Evolutionary conservation across 2,113 vertebrate species (phyloP).

Genomic region (Turdus rufiventris): DNA sequence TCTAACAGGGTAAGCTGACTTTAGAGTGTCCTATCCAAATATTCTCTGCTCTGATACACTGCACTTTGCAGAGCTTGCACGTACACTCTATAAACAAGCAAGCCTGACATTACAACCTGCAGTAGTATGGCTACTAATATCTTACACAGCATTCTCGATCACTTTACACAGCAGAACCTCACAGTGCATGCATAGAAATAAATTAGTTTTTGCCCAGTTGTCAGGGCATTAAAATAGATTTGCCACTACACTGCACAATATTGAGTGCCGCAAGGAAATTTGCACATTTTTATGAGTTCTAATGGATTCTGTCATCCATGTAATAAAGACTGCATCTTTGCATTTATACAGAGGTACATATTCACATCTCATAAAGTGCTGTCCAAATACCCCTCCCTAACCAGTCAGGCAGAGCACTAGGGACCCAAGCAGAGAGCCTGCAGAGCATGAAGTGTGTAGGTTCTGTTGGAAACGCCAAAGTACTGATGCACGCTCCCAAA

Average conservation of each 20-base stretch:
- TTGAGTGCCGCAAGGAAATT: not conserved
- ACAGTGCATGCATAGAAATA: not conserved
- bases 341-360: not conserved
- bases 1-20: not conserved
- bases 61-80: not conserved
- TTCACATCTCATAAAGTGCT: not conserved
- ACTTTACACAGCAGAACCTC: not conserved
- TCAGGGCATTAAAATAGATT: not conserved
- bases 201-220: not conserved
- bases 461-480: not conserved
- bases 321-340: not conserved
- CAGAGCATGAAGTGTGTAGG: not conserved
- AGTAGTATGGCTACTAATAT: not conserved
- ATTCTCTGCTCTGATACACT: not conserved
- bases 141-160: not conserved
- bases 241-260: not conserved
- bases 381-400: not conserved
- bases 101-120: not conserved
- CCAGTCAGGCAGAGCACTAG: not conserved
- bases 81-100: not conserved
- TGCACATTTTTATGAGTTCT: not conserved
- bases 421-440: not conserved
- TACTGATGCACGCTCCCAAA: not conserved
- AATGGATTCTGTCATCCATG: not conserved
- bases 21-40: not conserved